Conservation (phyloP, 2,888 invertebrate species). For the Pasiphila rectangulata region DNA sequence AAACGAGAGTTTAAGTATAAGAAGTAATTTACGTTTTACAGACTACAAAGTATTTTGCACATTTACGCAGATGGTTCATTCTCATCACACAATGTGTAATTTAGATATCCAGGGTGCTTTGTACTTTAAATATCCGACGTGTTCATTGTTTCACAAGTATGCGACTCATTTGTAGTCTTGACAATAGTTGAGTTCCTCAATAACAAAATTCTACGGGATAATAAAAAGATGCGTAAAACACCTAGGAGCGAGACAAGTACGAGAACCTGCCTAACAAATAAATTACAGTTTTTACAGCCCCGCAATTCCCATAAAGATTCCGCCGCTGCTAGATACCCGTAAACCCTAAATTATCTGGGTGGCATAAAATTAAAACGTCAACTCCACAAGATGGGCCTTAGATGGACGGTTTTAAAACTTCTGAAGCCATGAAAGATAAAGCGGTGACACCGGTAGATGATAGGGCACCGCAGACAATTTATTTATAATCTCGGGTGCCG, state of each 20-base stretch:
- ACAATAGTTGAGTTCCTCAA: slow-evolving; percentile 29
- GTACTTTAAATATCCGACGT: slow-evolving; percentile 32
- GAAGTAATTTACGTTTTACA: no score
- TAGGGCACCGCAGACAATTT: slow-evolving; percentile 67
- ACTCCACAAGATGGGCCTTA: slow-evolving; percentile 45
- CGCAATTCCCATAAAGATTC: slow-evolving; percentile 47
- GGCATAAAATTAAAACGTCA: slow-evolving; percentile 69
- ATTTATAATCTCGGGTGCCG: slow-evolving; percentile 78
- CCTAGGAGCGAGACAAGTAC: slow-evolving; percentile 23
- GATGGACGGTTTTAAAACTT: slow-evolving; percentile 63
- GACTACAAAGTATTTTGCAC: background rate
- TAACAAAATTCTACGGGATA: slow-evolving; percentile 23
- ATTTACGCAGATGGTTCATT: slow-evolving; percentile 6
- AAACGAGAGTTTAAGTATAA: no score
- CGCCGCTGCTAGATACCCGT: slow-evolving; percentile 50
- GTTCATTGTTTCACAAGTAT: slow-evolving; percentile 43
- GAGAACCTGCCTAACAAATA: slow-evolving; percentile 21
- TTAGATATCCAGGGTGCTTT: slow-evolving; percentile 21
- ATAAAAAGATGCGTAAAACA: slow-evolving; percentile 26
- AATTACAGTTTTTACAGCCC: slow-evolving; percentile 43
- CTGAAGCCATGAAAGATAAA: slow-evolving; percentile 74
- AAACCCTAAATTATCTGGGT: slow-evolving; percentile 65
- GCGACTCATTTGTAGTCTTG: slow-evolving; percentile 16
- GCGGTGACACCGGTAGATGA: slow-evolving; percentile 59
- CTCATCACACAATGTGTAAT: slow-evolving; percentile 18